Evolutionary conservation across 2,797 vertebrate genomes (phyloP).

Genomic region (Lutra lutra): DNA sequence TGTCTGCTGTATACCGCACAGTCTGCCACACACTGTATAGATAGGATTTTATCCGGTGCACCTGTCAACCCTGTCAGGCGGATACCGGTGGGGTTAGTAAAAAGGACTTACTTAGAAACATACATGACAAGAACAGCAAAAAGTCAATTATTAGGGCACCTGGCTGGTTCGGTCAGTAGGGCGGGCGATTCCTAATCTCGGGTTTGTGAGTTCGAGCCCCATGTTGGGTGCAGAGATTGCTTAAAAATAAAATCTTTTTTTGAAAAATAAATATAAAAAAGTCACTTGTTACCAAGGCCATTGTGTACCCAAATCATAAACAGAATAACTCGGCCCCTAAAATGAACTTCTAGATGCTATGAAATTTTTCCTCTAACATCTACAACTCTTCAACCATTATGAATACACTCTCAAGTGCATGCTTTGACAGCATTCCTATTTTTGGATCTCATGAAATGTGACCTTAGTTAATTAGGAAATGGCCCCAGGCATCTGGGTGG

Average conservation of each 20-base stretch:
- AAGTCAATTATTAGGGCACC: background rate
- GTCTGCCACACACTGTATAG: background rate
- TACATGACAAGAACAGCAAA: background rate
- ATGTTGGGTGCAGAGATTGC: background rate
- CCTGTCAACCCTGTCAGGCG: background rate
- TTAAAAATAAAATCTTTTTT: background rate
- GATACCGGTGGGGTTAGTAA: background rate
- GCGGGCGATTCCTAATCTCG: background rate
- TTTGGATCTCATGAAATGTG: background rate
- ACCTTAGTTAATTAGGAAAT: background rate
- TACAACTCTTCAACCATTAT: background rate
- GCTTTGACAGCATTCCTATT: slow-evolving; percentile 26
- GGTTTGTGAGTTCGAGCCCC: background rate
- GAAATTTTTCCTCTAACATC: background rate
- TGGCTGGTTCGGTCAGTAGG: background rate
- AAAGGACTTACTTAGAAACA: background rate
- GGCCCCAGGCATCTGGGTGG: background rate
- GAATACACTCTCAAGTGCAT: background rate
- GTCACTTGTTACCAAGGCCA: background rate
- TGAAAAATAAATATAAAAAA: background rate
- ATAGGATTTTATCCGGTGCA: background rate
- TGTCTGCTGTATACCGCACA: background rate
- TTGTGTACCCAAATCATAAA: slow-evolving; percentile 1
- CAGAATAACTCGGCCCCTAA: background rate
- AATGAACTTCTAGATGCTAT: background rate